These are phyloP conservation scores for Phycodurus eques DNA, from an alignment of 2,113 vertebrate genomes.

Conservation along the genomic window DNA sequence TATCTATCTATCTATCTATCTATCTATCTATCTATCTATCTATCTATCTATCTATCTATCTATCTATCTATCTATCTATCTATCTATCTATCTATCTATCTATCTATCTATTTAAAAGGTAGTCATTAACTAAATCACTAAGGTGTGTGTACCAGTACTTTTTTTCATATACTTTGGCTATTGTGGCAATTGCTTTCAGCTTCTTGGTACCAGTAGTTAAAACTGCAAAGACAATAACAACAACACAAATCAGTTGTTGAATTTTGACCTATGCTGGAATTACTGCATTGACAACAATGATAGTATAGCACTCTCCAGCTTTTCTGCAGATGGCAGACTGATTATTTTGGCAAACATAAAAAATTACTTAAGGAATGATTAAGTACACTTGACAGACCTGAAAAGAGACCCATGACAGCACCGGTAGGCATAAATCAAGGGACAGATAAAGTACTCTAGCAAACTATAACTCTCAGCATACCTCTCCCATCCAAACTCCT, in stretches of 20 bases:
- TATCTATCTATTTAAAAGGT: background rate
- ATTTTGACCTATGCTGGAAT: background rate
- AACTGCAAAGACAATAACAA: background rate
- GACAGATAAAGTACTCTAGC: conserved; percentile 23
- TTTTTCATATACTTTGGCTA: background rate
- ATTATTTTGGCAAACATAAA: background rate
- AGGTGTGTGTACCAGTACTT: too few species aligned
- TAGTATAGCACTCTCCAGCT: background rate
- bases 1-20: too few species aligned
- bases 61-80: too few species aligned
- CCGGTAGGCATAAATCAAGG: conserved; percentile 14
- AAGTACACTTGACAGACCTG: conserved; percentile 1
- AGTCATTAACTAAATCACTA: too few species aligned
- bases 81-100: background rate
- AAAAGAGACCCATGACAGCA: background rate
- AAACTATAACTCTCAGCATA: background rate
- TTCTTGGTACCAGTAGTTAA: background rate
- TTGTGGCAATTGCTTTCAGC: background rate
- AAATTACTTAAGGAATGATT: background rate
- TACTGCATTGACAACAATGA: background rate
- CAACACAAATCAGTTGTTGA: background rate
- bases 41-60: too few species aligned
- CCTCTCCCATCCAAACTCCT: conserved; percentile 29
- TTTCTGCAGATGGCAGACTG: background rate
- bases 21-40: too few species aligned